Evolutionary conservation across 2,888 invertebrate genomes (phyloP).

Genomic region (Idaea straminata): DNA sequence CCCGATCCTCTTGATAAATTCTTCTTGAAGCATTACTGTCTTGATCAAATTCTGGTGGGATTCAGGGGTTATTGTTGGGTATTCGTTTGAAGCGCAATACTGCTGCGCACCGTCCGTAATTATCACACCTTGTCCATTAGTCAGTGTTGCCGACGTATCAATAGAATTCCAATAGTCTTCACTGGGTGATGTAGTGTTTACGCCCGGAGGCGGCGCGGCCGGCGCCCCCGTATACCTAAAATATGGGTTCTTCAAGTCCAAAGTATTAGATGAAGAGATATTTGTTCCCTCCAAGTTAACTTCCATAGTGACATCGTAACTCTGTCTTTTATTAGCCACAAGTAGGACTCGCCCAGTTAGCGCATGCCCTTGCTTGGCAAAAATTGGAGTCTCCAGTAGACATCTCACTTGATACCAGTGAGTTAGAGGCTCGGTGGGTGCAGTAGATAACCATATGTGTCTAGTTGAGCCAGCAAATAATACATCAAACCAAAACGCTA

Average conservation of each 20-base stretch:
- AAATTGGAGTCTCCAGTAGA: slow-evolving; percentile 94
- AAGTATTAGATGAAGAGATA: slow-evolving; percentile 91
- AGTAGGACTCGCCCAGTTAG: slow-evolving; percentile 93
- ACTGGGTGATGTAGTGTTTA: slow-evolving; percentile 94
- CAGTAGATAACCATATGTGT: slow-evolving; percentile 97
- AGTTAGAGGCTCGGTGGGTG: slow-evolving; percentile 98
- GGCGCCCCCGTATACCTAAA: slow-evolving; percentile 97
- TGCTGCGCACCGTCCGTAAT: slow-evolving; percentile 67
- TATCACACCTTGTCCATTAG: slow-evolving; percentile 69
- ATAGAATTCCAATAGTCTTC: slow-evolving; percentile 94
- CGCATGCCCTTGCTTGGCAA: slow-evolving; percentile 96
- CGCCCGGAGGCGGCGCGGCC: slow-evolving; percentile 95
- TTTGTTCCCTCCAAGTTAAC: slow-evolving; percentile 93
- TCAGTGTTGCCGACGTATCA: slow-evolving; percentile 83
- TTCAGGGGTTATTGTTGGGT: slow-evolving; percentile 59
- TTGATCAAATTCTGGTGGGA: slow-evolving; percentile 74
- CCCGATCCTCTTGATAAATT: slow-evolving; percentile 76
- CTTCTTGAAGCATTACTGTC: slow-evolving; percentile 77
- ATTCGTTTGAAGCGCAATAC: slow-evolving; percentile 66
- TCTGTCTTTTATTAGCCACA: slow-evolving; percentile 97
- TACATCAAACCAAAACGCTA: slow-evolving; percentile 99
- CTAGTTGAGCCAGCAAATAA: slow-evolving; percentile 94
- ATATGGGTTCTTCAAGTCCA: slow-evolving; percentile 99
- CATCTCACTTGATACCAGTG: slow-evolving; percentile 99
- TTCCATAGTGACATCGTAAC: slow-evolving; percentile 99